Evolutionary conservation across 2,888 invertebrate species (phyloP), one percentile per base, ranked within the genome.

Genomic region (Quadroppia sp.): DNA sequence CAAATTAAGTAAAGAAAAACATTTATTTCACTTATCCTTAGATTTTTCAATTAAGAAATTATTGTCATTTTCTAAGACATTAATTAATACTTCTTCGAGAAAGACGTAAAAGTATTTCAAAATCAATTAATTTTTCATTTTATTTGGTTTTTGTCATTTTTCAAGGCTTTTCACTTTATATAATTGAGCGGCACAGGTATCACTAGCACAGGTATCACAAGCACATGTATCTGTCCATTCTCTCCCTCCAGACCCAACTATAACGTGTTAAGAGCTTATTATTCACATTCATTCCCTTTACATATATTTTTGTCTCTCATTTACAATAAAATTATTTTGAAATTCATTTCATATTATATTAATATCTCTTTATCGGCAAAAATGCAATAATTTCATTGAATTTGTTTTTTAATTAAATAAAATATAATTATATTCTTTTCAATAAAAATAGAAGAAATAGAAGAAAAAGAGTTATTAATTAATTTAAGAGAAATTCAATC

Each of bases 91-190:
- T 6, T 25, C 9, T 25, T 53, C 6, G 11, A 15, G 25, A 53
- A 53, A 53, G 25, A 36, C 36, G 53, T 53, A 25, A 53, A 53
- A 20, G 25, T 53, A 25, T 25, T 53, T 53, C 53, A 25, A 25
- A 53, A 53, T 53, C 53, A 53, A 53, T 53, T 53, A 53, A 53
- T 53, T 53, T 53, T 53, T 25, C 45, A 45, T 45, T 45, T 17
- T 53, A 2, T 23, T 53, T 2, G 7, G 23, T 50, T 53, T 53
- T 6, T 25, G 53, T 25, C 23, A 53, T 9, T 23, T 23, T 53
- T 53, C 53, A 53, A 53, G 53, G 53, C 23, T 53, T 25, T 53
- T 53, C 25, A n/a, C 45, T 23, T 23, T 23, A 6, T n/a, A 1
- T 23, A 53, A 3, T 11, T 50, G 20, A 20, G 50, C 50, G 20